Evolutionary conservation across 2,113 vertebrate genomes (phyloP).

Genomic region (Plectropomus leopardus): DNA sequence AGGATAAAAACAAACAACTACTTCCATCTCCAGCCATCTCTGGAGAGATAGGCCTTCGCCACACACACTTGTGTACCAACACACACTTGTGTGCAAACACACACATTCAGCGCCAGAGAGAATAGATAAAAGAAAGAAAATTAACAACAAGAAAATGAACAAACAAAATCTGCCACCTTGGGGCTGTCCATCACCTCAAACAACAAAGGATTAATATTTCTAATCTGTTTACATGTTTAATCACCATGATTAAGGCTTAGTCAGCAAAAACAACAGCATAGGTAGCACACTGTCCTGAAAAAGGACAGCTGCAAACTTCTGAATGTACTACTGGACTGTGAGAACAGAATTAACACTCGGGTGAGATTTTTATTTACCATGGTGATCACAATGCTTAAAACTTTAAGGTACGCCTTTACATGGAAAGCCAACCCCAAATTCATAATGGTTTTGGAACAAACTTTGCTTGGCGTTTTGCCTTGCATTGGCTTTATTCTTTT

Average conservation of each 20-base stretch:
- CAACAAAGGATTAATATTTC: constrained; percentile 55
- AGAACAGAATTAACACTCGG: neutral
- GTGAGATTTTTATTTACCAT: neutral
- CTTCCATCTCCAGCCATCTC: constrained; percentile 60
- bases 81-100: neutral
- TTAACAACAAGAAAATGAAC: constrained; percentile 46
- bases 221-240: constrained; percentile 50
- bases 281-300: neutral
- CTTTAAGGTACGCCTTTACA: no score
- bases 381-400: neutral
- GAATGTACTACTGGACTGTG: neutral
- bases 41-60: constrained; percentile 46
- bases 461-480: no score
- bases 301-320: constrained; percentile 27
- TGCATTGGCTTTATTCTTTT: no score
- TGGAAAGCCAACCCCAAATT: no score
- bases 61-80: constrained; percentile 37
- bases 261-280: constrained; percentile 28
- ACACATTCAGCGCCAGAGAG: neutral
- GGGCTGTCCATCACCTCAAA: constrained; percentile 50
- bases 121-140: constrained; percentile 57
- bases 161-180: constrained; percentile 42
- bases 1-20: constrained; percentile 49
- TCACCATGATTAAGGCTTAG: constrained; percentile 28
- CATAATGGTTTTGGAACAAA: no score